Conservation (phyloP, 2,888 invertebrate species). For the Cephus rjabovi region DNA sequence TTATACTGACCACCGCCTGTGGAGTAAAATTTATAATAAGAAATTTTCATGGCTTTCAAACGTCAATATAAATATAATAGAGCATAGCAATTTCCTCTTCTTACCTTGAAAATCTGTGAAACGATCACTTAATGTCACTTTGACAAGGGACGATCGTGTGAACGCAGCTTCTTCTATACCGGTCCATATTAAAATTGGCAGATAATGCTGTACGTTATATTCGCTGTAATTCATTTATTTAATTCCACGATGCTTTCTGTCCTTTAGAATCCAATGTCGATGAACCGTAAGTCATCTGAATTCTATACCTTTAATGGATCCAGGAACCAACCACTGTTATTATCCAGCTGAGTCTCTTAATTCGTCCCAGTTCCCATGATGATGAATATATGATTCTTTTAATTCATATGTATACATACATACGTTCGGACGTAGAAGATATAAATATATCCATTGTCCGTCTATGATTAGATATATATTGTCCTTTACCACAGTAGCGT, state of each 20-base stretch:
- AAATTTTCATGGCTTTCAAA: neutral
- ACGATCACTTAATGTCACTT: neutral
- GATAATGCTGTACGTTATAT: neutral
- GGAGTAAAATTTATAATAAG: neutral
- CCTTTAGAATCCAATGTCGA: neutral
- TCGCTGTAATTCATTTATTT: neutral
- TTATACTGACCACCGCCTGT: neutral
- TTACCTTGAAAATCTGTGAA: neutral
- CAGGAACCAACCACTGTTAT: neutral
- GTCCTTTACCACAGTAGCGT: neutral
- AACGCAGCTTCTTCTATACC: neutral
- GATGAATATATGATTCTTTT: neutral
- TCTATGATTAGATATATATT: neutral
- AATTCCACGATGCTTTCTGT: neutral
- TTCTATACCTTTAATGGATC: neutral
- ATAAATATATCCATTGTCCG: neutral
- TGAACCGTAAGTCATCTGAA: neutral
- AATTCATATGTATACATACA: neutral
- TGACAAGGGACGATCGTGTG: neutral
- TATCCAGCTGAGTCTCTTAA: neutral
- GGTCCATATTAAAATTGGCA: neutral
- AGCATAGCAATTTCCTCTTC: neutral
- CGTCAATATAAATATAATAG: neutral
- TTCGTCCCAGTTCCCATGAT: neutral
- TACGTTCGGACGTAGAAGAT: neutral